These are phyloP conservation scores for Diplodus sargus DNA, from an alignment of 2,797 vertebrate species.

Conservation along the genomic window DNA sequence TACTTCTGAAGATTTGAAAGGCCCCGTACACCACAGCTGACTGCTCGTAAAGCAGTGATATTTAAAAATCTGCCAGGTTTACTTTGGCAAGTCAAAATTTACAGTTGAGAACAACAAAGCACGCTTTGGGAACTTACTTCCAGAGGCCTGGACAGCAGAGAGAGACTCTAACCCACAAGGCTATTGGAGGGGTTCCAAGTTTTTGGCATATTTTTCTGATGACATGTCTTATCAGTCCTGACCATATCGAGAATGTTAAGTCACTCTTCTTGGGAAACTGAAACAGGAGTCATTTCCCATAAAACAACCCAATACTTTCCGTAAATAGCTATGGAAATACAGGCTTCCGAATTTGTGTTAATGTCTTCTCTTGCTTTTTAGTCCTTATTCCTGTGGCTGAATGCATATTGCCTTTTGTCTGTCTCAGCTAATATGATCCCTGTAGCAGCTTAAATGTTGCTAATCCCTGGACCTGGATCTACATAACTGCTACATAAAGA, in stretches of 20 bases:
- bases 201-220: slow-evolving; percentile 6
- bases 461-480: slow-evolving; percentile 29
- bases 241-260: background rate
- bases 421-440: background rate
- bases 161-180: background rate
- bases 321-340: background rate
- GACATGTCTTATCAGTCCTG: background rate
- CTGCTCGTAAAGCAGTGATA: too few relatives aligned
- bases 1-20: background rate
- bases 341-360: background rate
- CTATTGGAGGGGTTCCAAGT: background rate
- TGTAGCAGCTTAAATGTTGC: slow-evolving; percentile 1
- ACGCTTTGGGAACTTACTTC: background rate
- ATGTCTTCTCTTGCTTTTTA: background rate
- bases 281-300: background rate
- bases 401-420: slow-evolving; percentile 10
- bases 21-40: background rate
- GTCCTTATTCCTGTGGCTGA: slow-evolving; percentile 16
- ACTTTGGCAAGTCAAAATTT: slow-evolving; percentile 17
- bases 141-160: background rate
- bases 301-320: background rate
- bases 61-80: background rate
- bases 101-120: slow-evolving; percentile 16
- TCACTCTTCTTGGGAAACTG: slow-evolving; percentile 20
- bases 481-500: slow-evolving; percentile 5